These are phyloP conservation scores for Conomelus anceps DNA, from an alignment of 2,888 invertebrate genomes.

Conservation along the genomic window DNA sequence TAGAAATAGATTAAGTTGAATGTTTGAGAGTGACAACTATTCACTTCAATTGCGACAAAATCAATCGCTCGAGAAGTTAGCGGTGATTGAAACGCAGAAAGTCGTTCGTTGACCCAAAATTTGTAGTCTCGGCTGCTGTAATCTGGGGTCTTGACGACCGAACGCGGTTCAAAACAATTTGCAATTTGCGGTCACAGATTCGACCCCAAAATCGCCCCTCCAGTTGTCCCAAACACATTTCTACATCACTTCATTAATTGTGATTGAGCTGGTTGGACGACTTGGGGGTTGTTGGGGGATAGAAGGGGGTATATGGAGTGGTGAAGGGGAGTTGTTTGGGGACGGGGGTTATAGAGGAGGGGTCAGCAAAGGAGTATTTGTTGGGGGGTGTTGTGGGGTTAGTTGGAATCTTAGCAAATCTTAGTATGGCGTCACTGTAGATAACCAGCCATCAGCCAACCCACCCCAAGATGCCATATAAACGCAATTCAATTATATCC, in stretches of 20 bases:
- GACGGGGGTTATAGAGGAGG: not conserved
- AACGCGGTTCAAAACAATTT: not conserved
- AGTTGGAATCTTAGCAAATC: not conserved
- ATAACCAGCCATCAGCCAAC: not conserved
- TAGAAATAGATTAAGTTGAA: too few species aligned
- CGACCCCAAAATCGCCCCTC: not conserved
- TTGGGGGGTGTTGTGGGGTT: not conserved
- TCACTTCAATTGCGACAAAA: too few species aligned
- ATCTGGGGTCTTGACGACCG: not conserved
- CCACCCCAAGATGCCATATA: not conserved
- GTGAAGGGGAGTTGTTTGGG: not conserved
- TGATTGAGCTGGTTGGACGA: not conserved
- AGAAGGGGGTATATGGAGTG: not conserved
- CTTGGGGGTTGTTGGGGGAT: not conserved
- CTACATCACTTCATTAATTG: not conserved
- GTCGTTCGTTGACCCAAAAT: too few species aligned
- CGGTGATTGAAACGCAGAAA: too few species aligned
- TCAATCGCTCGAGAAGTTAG: too few species aligned
- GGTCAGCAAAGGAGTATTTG: not conserved
- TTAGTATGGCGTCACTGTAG: not conserved
- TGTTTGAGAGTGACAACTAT: too few species aligned
- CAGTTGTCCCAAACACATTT: not conserved
- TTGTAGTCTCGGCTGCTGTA: too few species aligned
- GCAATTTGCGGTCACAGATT: not conserved
- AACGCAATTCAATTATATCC: not conserved